These are phyloP conservation scores for Anthonomus grandis DNA, from an alignment of 1,140 invertebrate genomes.

Conservation along the genomic window DNA sequence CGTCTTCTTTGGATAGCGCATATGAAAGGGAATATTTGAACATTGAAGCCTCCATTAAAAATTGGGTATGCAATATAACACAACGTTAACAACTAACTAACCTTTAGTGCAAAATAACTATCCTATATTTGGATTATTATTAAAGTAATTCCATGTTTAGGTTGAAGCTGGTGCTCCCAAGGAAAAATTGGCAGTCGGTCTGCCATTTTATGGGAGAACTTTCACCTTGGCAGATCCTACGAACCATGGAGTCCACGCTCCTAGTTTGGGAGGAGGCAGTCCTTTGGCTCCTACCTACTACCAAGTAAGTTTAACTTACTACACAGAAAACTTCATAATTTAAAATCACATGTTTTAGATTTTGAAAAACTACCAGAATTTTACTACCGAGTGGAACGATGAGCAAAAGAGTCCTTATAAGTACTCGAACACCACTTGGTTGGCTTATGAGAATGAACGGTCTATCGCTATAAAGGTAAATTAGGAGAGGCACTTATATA, in stretches of 20 bases:
- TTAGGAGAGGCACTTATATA: not conserved
- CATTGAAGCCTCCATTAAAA: slow-evolving; percentile 29
- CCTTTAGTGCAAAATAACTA: slow-evolving; percentile 1
- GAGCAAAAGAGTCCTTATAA: slow-evolving; percentile 28
- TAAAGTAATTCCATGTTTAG: slow-evolving; percentile 26
- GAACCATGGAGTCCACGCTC: slow-evolving; percentile 49
- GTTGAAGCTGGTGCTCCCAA: slow-evolving; percentile 48
- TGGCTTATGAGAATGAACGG: slow-evolving; percentile 26
- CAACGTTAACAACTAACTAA: no score
- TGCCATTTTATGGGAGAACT: slow-evolving; percentile 60
- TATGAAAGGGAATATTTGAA: slow-evolving; percentile 43
- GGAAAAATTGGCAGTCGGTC: slow-evolving; percentile 62
- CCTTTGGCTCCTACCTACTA: slow-evolving; percentile 13
- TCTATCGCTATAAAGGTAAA: slow-evolving; percentile 24
- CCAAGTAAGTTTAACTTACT: slow-evolving; percentile 12
- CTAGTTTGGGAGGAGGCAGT: slow-evolving; percentile 49
- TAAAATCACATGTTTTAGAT: slow-evolving; percentile 19
- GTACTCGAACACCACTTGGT: slow-evolving; percentile 22
- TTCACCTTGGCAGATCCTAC: slow-evolving; percentile 54
- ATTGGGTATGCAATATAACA: no score
- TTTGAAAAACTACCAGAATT: slow-evolving; percentile 37
- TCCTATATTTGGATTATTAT: not conserved
- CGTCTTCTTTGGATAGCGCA: slow-evolving; percentile 45
- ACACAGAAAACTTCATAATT: not conserved
- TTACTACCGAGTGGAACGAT: slow-evolving; percentile 40